Evolutionary conservation across 2,797 vertebrate species (phyloP).

Genomic region (Danio aesculapii): DNA sequence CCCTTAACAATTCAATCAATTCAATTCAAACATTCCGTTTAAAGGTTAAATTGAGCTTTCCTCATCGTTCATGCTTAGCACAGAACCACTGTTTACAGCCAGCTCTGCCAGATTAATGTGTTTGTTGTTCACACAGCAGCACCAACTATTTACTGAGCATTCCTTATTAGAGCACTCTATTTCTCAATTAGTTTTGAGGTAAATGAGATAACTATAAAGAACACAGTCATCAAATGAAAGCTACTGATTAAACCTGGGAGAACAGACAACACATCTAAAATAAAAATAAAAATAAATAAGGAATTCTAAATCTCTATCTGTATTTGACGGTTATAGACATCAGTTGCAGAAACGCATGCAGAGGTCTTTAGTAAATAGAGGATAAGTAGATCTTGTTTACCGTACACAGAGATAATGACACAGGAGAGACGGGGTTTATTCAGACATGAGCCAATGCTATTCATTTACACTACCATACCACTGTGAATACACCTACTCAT

Average conservation of each 20-base stretch:
- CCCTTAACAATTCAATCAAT: not conserved
- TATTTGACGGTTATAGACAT: conserved; percentile 20
- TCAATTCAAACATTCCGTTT: not conserved
- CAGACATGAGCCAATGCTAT: not conserved
- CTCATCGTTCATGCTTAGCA: not conserved
- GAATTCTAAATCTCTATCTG: not conserved
- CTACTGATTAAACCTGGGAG: not conserved
- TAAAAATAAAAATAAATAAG: not conserved
- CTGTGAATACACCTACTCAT: not conserved
- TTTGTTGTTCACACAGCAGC: not conserved
- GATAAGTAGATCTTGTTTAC: conserved; percentile 25
- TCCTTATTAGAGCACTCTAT: not conserved
- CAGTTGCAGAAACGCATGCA: not conserved
- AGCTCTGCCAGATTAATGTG: not conserved
- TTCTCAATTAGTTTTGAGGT: not conserved
- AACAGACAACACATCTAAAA: not conserved
- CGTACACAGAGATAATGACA: conserved; percentile 13
- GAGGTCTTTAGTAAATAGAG: conserved; percentile 26
- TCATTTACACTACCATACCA: not conserved
- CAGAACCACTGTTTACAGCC: not conserved
- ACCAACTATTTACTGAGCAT: not conserved
- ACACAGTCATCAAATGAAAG: not conserved
- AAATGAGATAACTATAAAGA: not conserved
- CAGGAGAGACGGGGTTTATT: not conserved
- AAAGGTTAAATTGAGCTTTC: not conserved